Conservation (phyloP, 2,888 invertebrate genomes). For the Hylaea fasciaria region DNA sequence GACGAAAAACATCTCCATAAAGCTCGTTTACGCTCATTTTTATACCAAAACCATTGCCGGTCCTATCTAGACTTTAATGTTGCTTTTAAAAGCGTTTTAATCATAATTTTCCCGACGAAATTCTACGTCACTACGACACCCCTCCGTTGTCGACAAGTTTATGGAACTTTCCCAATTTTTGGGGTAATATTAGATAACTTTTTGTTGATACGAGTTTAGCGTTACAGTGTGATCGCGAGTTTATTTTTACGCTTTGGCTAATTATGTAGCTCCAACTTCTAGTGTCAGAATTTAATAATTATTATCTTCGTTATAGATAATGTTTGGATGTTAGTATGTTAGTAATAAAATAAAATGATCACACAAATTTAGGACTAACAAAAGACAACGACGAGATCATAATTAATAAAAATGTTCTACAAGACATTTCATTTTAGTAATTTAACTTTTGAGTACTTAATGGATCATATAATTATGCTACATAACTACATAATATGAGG, state of each 20-base stretch:
- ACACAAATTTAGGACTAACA: too few relatives aligned
- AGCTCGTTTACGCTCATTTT: constrained; percentile 14
- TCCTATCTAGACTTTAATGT: constrained; percentile 31
- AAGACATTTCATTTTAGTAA: too few relatives aligned
- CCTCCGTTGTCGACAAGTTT: constrained; percentile 17
- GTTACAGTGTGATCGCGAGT: neutral
- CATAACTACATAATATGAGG: too few relatives aligned
- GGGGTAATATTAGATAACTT: constrained; percentile 14
- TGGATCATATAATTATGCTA: too few relatives aligned
- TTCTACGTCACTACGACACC: constrained; percentile 18
- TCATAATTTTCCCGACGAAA: constrained; percentile 35
- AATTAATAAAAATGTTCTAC: too few relatives aligned
- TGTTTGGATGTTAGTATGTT: too few relatives aligned
- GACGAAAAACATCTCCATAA: constrained; percentile 5
- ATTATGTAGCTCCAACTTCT: too few relatives aligned
- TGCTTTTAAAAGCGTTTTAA: constrained; percentile 36
- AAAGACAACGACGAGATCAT: too few relatives aligned
- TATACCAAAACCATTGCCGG: constrained; percentile 15
- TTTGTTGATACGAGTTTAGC: constrained; percentile 13
- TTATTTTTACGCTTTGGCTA: neutral
- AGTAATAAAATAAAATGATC: too few relatives aligned
- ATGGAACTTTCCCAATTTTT: constrained; percentile 29
- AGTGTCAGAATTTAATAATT: too few relatives aligned
- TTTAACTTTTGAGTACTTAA: too few relatives aligned
- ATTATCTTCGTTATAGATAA: too few relatives aligned